Evolutionary conservation across 1,140 invertebrate species (phyloP), one percentile per base, ranked within the genome.

Genomic region (Drosophila pseudoananassae): DNA sequence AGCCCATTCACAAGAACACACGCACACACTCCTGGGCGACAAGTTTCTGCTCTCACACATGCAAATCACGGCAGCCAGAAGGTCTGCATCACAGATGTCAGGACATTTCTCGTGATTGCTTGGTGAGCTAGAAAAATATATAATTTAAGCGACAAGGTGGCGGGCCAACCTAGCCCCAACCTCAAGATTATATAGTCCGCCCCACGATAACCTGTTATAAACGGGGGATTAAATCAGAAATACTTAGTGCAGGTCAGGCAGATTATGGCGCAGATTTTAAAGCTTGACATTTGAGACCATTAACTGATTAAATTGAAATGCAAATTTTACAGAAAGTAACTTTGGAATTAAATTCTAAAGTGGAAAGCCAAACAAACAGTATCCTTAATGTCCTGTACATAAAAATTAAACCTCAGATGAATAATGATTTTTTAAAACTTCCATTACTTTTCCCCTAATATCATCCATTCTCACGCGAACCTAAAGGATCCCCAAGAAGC

Each of bases 21-120:
- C 20, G 50, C 60, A 47, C 47, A 14, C 49, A 68, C 47, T 47
- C 9, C 6, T 29, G 43, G 31, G 31, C 31, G 31, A 33, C 31
- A 38, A 36, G 31, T 64, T 63, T 45, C 29, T 12, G 7, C 38
- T 10, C 27, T 9, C 47, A 10, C 40, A 53, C 50, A 70, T 38
- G 23, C 17, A n/a, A 71, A 76, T 64, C 52, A 55, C 33, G 49
- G 36, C 57, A 76, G 53, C 57, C 57, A 4, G 25, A 59, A 80
- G 68, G 72, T 57, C 70, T 66, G 54, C 56, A 53, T 68, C 50
- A 66, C 43, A 76, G 66, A 80, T 65, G 52, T 45, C 45, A 46
- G 45, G 45, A 31, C 56, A 51, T 55, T 74, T 64, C 25, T 50
- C 51, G 27, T 38, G 71, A 58, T 51, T 54, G 43, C 58, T 29